phyloP scores from a whole-genome alignment of 2,888 invertebrate genomes.

The Nomada hirtipes region DNA sequence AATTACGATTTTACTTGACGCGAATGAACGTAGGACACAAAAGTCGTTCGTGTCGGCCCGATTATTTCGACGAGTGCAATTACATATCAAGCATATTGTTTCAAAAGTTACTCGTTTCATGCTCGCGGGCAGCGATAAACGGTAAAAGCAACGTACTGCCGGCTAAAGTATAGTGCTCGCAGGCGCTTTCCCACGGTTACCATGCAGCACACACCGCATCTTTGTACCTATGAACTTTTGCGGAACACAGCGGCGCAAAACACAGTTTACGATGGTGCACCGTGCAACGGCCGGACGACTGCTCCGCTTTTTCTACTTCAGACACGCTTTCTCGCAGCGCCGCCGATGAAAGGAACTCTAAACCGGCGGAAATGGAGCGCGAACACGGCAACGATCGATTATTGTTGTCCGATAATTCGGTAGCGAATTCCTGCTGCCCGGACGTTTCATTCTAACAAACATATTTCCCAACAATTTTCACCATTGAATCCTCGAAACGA shows the following conservation, averaged over 20 bases:
- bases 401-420: constrained; percentile 45
- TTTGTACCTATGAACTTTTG: constrained; percentile 56
- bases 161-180: neutral
- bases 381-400: constrained; percentile 44
- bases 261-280: constrained; percentile 27
- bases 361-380: constrained; percentile 49
- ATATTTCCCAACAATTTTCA: neutral
- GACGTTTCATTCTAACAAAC: neutral
- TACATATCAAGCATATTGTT: constrained; percentile 4
- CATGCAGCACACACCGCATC: constrained; percentile 37
- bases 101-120: constrained; percentile 14
- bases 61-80: constrained; percentile 20
- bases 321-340: constrained; percentile 54
- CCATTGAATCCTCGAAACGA: neutral
- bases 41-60: neutral
- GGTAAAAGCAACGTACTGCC: constrained; percentile 5
- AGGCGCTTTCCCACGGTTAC: constrained; percentile 50
- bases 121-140: constrained; percentile 26
- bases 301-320: constrained; percentile 51
- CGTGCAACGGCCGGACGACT: constrained; percentile 43
- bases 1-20: neutral
- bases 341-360: constrained; percentile 37
- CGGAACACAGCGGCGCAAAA: constrained; percentile 38
- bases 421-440: neutral
- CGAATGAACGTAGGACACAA: neutral